Conservation (phyloP, 2,888 invertebrate species). For the Amiota communis region DNA sequence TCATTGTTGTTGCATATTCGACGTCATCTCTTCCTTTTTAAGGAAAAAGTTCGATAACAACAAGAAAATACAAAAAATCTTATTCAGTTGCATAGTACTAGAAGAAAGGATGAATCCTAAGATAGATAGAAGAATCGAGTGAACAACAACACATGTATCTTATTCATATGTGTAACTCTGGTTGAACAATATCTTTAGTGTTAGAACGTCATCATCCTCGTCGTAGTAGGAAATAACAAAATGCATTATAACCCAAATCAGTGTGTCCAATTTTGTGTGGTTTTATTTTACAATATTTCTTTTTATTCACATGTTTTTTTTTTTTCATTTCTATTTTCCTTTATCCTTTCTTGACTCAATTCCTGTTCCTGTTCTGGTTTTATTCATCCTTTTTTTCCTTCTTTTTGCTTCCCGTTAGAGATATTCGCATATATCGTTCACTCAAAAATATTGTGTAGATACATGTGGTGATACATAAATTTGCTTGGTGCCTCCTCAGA, state of each 20-base stretch:
- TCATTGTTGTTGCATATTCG: constrained; percentile 10
- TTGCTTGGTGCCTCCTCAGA: no score
- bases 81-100: constrained; percentile 2
- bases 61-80: neutral
- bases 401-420: no score
- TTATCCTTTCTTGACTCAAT: constrained; percentile 35
- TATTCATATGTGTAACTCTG: no score
- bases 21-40: neutral
- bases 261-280: constrained; percentile 25
- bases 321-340: neutral
- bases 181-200: no score
- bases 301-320: neutral
- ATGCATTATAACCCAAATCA: constrained; percentile 27
- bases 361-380: no score
- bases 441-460: no score
- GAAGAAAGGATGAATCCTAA: neutral
- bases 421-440: no score
- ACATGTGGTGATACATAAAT: no score
- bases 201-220: no score
- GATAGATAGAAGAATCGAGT: no score
- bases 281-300: constrained; percentile 10
- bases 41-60: constrained; percentile 5
- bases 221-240: constrained; percentile 7
- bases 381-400: no score
- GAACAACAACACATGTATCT: no score